Conservation (phyloP, 2,888 invertebrate genomes). For the Cataglyphis cursor region DNA sequence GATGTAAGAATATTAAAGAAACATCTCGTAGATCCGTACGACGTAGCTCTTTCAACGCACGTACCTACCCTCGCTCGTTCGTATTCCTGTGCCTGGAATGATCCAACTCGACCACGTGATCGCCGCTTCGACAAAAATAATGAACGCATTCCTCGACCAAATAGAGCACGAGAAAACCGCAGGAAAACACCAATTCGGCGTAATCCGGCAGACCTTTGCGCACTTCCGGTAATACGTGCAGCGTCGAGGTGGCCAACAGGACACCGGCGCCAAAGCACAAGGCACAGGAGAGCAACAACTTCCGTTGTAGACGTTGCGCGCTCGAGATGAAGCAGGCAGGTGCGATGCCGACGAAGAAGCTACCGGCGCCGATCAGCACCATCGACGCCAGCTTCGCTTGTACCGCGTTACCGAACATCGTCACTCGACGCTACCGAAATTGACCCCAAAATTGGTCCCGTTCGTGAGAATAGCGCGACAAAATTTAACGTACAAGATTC, state of each 20-base stretch:
- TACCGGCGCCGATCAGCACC: conserved; percentile 90
- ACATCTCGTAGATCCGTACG: background rate
- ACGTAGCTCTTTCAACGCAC: conserved; percentile 29
- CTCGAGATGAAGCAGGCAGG: conserved; percentile 90
- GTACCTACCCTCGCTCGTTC: conserved; percentile 61
- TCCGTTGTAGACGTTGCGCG: conserved; percentile 86
- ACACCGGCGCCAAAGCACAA: conserved; percentile 95
- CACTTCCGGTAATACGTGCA: conserved; percentile 94
- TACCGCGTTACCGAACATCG: conserved; percentile 71
- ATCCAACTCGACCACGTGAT: conserved; percentile 4
- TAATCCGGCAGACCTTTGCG: conserved; percentile 89
- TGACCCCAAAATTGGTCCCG: too few relatives aligned
- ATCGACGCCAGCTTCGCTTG: conserved; percentile 91
- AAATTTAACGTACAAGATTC: background rate
- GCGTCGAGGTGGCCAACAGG: conserved; percentile 91
- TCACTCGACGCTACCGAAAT: background rate
- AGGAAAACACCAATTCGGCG: conserved; percentile 90
- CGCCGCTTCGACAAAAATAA: conserved; percentile 88
- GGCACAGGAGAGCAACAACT: conserved; percentile 90
- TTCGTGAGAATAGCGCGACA: background rate
- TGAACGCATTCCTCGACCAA: conserved; percentile 92
- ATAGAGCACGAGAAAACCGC: conserved; percentile 92
- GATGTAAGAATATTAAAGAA: background rate
- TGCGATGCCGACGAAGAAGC: conserved; percentile 91
- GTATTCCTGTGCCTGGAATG: background rate